Evolutionary conservation across 2,888 invertebrate species (phyloP).

Genomic region (Sphaeridia pumilis): DNA sequence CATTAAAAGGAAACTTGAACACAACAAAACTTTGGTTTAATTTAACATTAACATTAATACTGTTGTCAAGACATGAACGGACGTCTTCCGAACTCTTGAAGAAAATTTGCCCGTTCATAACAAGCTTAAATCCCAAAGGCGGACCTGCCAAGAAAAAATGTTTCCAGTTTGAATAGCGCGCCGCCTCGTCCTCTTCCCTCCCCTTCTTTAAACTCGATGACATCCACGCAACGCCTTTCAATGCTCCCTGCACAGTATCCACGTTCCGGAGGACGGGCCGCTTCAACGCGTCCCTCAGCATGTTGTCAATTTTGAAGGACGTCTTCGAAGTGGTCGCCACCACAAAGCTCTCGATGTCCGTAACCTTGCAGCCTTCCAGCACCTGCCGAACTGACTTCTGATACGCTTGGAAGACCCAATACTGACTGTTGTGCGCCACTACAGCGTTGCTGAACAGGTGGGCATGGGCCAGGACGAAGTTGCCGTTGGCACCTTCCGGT

Average conservation of each 20-base stretch:
- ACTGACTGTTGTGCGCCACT: not conserved
- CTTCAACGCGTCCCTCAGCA: not conserved
- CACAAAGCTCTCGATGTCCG: not conserved
- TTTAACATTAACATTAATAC: not conserved
- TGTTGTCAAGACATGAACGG: too few relatives aligned
- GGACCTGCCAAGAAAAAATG: too few relatives aligned
- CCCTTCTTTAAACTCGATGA: not conserved
- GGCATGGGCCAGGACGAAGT: not conserved
- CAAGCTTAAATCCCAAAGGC: not conserved
- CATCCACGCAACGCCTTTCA: not conserved
- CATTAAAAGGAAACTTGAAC: not conserved
- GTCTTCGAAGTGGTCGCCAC: not conserved
- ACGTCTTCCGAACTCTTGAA: not conserved
- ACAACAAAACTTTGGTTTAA: not conserved
- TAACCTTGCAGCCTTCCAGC: not conserved
- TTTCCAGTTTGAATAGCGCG: too few relatives aligned
- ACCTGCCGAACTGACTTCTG: not conserved
- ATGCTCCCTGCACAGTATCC: not conserved
- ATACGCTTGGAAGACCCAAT: slow-evolving; percentile 1
- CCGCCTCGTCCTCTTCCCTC: not conserved
- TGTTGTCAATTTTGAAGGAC: slow-evolving; percentile 1
- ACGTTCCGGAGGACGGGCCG: not conserved
- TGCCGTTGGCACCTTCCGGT: not conserved
- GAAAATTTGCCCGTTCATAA: not conserved
- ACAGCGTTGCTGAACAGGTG: not conserved